Evolutionary conservation across 2,797 vertebrate genomes (phyloP).

Genomic region (Chaunax sp.): DNA sequence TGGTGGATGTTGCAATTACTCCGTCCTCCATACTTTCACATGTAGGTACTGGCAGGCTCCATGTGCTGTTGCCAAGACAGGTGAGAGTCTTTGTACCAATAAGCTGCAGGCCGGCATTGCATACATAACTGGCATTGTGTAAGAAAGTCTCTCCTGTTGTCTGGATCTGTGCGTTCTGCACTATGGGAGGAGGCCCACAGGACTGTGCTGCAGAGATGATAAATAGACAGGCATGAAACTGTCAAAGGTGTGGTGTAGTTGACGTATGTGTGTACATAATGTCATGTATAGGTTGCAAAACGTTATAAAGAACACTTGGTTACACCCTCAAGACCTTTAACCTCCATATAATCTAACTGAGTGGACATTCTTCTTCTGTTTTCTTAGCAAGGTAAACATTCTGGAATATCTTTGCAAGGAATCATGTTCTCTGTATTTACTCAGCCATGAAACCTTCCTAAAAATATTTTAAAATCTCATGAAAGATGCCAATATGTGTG

Average conservation of each 20-base stretch:
- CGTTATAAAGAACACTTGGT: background rate
- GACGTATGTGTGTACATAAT: background rate
- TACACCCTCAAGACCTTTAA: background rate
- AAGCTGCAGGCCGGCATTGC: constrained; percentile 82
- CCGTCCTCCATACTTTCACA: constrained; percentile 80
- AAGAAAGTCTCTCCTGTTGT: constrained; percentile 72
- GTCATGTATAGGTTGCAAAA: background rate
- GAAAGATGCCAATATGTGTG: too few species aligned
- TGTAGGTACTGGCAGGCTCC: constrained; percentile 89
- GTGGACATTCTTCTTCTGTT: too few species aligned
- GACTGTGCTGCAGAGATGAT: constrained; percentile 74
- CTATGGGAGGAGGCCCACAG: constrained; percentile 83
- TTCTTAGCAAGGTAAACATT: too few species aligned
- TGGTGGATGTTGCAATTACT: background rate
- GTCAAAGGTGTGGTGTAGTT: background rate
- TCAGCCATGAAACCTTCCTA: background rate
- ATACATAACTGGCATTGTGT: constrained; percentile 84
- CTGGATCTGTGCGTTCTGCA: constrained; percentile 82
- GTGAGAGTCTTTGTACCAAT: constrained; percentile 81
- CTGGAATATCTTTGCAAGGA: too few species aligned
- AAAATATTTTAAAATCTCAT: background rate
- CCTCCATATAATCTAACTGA: too few species aligned
- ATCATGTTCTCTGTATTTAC: background rate
- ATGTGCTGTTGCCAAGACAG: constrained; percentile 89
- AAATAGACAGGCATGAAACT: background rate